Percentiles rank a stretch among this genome's conserved stretches.
Conservation (phyloP, 2,797 vertebrate genomes). For the Aphelocoma californica region DNA sequence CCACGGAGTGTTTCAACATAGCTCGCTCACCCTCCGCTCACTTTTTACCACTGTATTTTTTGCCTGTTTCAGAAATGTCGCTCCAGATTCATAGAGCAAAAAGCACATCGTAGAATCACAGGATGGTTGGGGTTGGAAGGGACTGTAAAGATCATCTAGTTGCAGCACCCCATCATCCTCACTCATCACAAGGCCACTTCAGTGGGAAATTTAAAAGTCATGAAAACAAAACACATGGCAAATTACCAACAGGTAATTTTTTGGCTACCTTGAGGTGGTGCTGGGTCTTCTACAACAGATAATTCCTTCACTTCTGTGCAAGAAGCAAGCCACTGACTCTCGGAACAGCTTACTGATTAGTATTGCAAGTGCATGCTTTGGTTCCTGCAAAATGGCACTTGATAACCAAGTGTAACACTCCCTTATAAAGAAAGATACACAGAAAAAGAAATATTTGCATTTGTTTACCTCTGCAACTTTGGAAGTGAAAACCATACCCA, state of each 20-base stretch:
- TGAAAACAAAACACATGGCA: background rate
- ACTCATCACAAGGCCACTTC: too few relatives aligned
- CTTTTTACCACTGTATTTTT: accelerated
- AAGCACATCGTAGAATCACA: background rate
- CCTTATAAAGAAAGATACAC: background rate
- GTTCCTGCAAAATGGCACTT: background rate
- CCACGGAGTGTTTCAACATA: accelerated
- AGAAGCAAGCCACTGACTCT: background rate
- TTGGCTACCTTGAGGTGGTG: background rate
- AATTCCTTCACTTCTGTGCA: accelerated
- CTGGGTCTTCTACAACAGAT: background rate
- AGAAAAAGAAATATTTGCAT: background rate
- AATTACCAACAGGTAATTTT: background rate
- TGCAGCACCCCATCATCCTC: background rate
- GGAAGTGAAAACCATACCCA: background rate
- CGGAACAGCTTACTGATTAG: background rate
- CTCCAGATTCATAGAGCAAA: accelerated
- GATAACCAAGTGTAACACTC: background rate
- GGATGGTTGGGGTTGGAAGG: background rate
- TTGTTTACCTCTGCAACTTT: background rate
- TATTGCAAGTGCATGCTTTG: background rate
- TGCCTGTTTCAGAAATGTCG: too few relatives aligned
- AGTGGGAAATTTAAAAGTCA: background rate
- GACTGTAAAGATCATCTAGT: background rate
- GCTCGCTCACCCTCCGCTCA: accelerated